Conservation (phyloP, 2,888 invertebrate species). For the Halictus ligatus region DNA sequence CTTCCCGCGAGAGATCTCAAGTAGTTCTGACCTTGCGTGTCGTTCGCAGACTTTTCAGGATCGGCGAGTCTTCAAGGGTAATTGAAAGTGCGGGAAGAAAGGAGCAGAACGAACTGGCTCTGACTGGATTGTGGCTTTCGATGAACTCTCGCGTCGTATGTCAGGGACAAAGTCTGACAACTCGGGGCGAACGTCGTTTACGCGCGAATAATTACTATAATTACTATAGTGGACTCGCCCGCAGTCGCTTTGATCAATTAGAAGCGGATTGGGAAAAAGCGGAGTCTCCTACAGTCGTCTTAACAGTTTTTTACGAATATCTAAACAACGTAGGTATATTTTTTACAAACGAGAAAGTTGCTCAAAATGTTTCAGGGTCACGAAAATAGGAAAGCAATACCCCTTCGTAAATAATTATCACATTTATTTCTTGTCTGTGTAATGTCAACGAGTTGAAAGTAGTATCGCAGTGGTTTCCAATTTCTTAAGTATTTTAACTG, state of each 20-base stretch:
- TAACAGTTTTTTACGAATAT: no score
- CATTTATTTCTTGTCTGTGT: no score
- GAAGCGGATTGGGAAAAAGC: no score
- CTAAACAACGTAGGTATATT: no score
- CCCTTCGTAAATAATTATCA: no score
- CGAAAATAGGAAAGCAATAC: no score
- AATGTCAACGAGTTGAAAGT: not conserved
- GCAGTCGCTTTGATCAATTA: not conserved
- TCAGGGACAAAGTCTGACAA: not conserved
- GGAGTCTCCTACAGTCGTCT: no score
- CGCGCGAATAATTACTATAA: not conserved
- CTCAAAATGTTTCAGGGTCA: no score
- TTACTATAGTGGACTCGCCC: not conserved
- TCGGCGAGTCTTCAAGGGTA: slow-evolving; percentile 14
- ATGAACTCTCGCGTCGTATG: not conserved
- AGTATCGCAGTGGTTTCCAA: not conserved
- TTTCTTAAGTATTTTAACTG: not conserved
- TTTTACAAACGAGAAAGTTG: no score
- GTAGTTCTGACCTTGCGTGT: slow-evolving; percentile 54
- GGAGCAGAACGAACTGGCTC: not conserved
- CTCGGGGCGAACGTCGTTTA: not conserved
- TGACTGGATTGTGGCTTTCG: slow-evolving; percentile 19
- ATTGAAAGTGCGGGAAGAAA: slow-evolving; percentile 23
- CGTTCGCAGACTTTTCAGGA: slow-evolving; percentile 49
- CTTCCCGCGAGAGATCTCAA: slow-evolving; percentile 31